Evolutionary conservation across 2,888 invertebrate species (phyloP), one percentile per base, ranked within the genome.

Genomic region (Melanostoma scalare): DNA sequence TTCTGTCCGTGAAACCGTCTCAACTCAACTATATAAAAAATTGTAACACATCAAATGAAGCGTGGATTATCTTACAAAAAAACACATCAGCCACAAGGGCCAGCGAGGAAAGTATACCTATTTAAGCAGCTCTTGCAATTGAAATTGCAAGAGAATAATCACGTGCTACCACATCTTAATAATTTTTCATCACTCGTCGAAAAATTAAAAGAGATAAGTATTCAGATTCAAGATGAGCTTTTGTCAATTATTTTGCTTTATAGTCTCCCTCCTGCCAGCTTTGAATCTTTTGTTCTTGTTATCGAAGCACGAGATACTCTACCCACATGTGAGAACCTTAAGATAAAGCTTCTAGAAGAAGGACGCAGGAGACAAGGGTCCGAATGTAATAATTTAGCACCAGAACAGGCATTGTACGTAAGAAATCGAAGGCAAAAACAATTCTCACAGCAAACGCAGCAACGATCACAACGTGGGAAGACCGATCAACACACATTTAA

Each of bases 1-100:
- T 20, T 20, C 20, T 20, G 20, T 20, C 20, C 20, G 20, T 20
- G 20, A 20, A 20, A 1, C 20, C 20, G 1, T 20, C 20, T 20
- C 20, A 20, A 20, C 20, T 20, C 20, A 20, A 20, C 1, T 20
- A 20, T 20, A 20, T 20, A n/a, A n/a, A 20, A 20, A 20, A 20
- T 20, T 20, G 20, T 20, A 20, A 20, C 20, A 65, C 50, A 52
- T 65, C 40, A 31, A 50, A 52, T 65, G 63, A 65, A 50, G 63
- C 63, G 8, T 65, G 63, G 63, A 50, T 40, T 30, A 65, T 65
- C 50, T 31, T 65, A 30, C 50, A 65, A 65, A 65, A n/a, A 65
- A 6, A 65, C 31, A 31, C 52, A 65, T 65, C 63, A 65, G 40
- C 50, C 63, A 65, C 63, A 65, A 65, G 52, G 63, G 20, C 50